Base-by-base conservation (phyloP, 1,140 invertebrate genomes). In the Bombus huntii region DNA sequence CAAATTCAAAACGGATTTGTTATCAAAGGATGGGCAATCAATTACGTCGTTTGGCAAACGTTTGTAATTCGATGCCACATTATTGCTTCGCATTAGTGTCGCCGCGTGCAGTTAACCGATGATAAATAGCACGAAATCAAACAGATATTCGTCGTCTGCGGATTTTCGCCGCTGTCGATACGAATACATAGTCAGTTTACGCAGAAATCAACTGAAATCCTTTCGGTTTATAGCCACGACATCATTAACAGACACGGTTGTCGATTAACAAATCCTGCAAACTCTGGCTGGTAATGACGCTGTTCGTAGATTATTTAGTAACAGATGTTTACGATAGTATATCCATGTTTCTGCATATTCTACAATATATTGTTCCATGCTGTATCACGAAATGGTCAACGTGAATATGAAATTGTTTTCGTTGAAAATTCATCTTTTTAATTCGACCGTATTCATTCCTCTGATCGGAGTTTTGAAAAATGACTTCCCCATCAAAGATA, bases 241-340 rank as follows among this genome's bases (percentile, higher is more conserved):
- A 84, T 78, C 74, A 84, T 87, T 87, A 87, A 84, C 85, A 87
- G 57, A 78, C 65, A 57, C 31, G 72, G 31, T 83, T 83, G 68
- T 78, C 68, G 74, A 84, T 73, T 77, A 83, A 66, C 74, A 77
- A 83, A 87, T 77, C 31, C 81, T n/a, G 42, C 53, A 83, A 73
- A 77, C 81, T 65, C 28, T 39, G 74, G 28, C 59, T 86, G 66
- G 39, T 39, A 74, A 73, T 73, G 28, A 39, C 78, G 39, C 28
- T 39, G 66, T 81, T 34, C 57, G 71, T 47, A 74, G 70, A 81
- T 85, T 81, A 81, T 80, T 75, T 66, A 75, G 59, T 71, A 62
- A 39, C 47, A 75, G 44, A 53, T 83, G 81, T 68, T 83, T 28
- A 66, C 34, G 39, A 53, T 39, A 68, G 13, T 31, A 42, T 31